Percentiles rank a stretch among this genome's conserved stretches.
phyloP scores from a whole-genome alignment of 2,888 invertebrate species.

The Meiosimyza platycephala region DNA sequence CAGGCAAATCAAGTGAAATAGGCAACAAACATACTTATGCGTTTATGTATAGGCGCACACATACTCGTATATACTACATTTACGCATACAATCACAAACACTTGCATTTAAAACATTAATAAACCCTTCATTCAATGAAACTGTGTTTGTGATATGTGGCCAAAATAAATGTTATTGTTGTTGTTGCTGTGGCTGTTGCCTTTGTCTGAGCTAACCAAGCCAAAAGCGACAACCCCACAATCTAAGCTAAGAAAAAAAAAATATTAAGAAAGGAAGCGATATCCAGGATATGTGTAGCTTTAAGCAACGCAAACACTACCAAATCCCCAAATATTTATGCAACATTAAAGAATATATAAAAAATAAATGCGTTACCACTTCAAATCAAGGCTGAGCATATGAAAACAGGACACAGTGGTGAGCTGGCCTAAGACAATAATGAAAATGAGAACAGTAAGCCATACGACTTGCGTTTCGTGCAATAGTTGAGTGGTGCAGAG shows the following conservation, averaged over 20 bases:
- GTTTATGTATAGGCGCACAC: constrained; percentile 15
- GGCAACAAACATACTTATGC: constrained; percentile 22
- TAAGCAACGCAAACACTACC: background rate
- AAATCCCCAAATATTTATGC: constrained; percentile 24
- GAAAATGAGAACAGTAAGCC: background rate
- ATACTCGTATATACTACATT: background rate
- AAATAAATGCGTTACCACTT: background rate
- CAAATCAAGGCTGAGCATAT: background rate
- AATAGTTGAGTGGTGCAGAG: background rate
- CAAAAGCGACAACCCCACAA: background rate
- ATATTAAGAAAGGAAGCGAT: no score
- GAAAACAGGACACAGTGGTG: background rate
- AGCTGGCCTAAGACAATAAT: constrained; percentile 1
- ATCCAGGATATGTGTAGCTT: background rate
- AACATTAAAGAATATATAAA: constrained; percentile 15
- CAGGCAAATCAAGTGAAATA: constrained; percentile 57
- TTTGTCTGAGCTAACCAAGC: background rate
- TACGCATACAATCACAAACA: constrained; percentile 39
- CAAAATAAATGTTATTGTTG: constrained; percentile 52
- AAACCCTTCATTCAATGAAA: constrained; percentile 37
- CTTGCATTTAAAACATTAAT: constrained; percentile 61
- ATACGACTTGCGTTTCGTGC: background rate
- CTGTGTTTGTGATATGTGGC: constrained; percentile 31
- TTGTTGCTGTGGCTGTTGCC: background rate
- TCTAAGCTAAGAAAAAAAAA: background rate